Base-by-base conservation (phyloP, 2,888 invertebrate genomes). In the Acronicta psi region DNA sequence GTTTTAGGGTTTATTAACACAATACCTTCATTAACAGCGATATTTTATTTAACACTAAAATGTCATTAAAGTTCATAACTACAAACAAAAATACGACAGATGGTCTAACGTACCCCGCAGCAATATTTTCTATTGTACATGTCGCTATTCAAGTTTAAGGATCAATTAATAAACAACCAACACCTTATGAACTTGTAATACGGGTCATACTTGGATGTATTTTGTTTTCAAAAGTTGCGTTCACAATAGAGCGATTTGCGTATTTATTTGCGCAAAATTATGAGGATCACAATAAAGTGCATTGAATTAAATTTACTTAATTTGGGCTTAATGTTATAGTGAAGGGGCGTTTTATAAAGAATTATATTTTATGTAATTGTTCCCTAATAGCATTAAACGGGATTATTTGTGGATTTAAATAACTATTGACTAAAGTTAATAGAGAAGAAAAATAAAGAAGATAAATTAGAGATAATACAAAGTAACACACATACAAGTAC, bases 61-160 rank as follows among this genome's bases (percentile, higher is more conserved):
- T 80, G 78, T 80, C 84, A 85, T 85, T 80, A 84, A 74, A 46
- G 42, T 53, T 60, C 61, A 62, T 62, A 59, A 62, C 74, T 72
- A 74, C 75, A 81, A 81, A 81, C 80, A 82, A 75, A 80, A 77
- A 80, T 72, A 75, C 81, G 87, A 86, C 91, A 91, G 91, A 91
- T 91, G 91, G 88, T 75, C 77, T 76, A 79, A 80, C 78, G 72
- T 84, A 84, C 87, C 81, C 84, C 77, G 76, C 43, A 74, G 37
- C 75, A 75, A 79, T 82, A 80, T 79, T 82, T n/a, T 79, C 78
- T 79, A 79, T 88, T 86, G 83, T 86, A 76, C 75, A 79, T 75
- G 72, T 59, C 68, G 69, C 73, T 72, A 72, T 73, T 75, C 66
- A 75, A 59, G 55, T 57, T 29, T 46, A 55, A 41, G 73, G 65